These are phyloP conservation scores for Acanthopleura granulata DNA, from an alignment of 2,888 invertebrate species.

Conservation along the genomic window DNA sequence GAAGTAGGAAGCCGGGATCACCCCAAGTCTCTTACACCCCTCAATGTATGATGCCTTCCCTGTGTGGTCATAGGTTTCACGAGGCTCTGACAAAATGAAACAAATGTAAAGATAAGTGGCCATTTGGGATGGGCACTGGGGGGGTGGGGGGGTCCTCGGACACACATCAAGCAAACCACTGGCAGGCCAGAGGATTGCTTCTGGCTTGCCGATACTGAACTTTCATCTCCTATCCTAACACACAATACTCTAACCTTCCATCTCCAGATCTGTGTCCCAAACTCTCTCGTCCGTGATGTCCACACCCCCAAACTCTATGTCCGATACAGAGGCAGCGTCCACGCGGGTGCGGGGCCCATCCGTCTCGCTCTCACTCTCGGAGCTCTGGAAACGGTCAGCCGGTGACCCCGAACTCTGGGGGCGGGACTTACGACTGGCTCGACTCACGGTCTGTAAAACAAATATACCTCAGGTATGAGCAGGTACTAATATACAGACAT, in stretches of 20 bases:
- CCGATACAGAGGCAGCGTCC: slow-evolving; percentile 32
- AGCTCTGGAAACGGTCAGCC: slow-evolving; percentile 41
- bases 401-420: slow-evolving; percentile 43
- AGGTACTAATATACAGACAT: too few species aligned
- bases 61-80: slow-evolving; percentile 59
- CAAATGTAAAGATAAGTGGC: background rate
- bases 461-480: background rate
- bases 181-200: too few species aligned
- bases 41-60: slow-evolving; percentile 64
- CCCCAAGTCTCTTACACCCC: slow-evolving; percentile 60
- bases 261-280: slow-evolving; percentile 67
- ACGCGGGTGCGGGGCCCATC: slow-evolving; percentile 26
- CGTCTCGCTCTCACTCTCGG: slow-evolving; percentile 48
- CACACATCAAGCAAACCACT: too few species aligned
- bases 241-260: slow-evolving; percentile 48
- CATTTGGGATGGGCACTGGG: too few species aligned
- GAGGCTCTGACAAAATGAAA: slow-evolving; percentile 42
- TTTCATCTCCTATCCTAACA: too few species aligned
- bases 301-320: slow-evolving; percentile 41
- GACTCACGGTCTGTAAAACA: slow-evolving; percentile 50
- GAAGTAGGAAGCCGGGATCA: slow-evolving; percentile 67
- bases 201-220: too few species aligned
- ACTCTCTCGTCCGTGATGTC: slow-evolving; percentile 60
- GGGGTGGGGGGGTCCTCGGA: too few species aligned
- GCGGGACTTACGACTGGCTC: slow-evolving; percentile 52